These are phyloP conservation scores for Hesperia comma DNA, from an alignment of 2,888 invertebrate genomes.

Conservation along the genomic window DNA sequence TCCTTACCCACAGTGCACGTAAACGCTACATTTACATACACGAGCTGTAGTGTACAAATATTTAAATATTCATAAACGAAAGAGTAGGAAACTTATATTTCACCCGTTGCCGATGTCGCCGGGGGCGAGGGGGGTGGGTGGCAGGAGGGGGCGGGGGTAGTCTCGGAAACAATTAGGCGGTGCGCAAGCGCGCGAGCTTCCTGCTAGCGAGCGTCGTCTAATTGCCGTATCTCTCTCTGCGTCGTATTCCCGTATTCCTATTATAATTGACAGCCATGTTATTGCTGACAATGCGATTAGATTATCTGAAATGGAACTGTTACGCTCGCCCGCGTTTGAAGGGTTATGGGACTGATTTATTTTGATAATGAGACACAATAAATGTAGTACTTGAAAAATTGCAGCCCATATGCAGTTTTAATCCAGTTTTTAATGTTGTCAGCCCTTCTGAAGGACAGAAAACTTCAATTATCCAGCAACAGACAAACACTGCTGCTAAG, in stretches of 20 bases:
- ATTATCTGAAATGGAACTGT: slow-evolving; percentile 33
- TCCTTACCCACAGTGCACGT: too few relatives aligned
- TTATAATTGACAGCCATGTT: slow-evolving; percentile 72
- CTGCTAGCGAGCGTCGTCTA: slow-evolving; percentile 63
- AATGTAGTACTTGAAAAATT: too few relatives aligned
- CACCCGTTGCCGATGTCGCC: background rate
- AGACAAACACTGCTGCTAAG: too few relatives aligned
- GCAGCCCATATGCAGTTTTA: too few relatives aligned
- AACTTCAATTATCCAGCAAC: too few relatives aligned
- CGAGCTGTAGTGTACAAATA: background rate
- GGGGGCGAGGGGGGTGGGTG: background rate
- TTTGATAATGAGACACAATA: background rate
- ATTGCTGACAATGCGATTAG: slow-evolving; percentile 45
- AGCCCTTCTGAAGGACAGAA: too few relatives aligned
- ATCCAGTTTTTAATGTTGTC: too few relatives aligned
- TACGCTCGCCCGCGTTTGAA: slow-evolving; percentile 12
- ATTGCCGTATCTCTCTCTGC: slow-evolving; percentile 77
- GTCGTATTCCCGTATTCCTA: slow-evolving; percentile 58
- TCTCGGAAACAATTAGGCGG: slow-evolving; percentile 74
- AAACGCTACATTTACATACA: background rate
- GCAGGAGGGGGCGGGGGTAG: slow-evolving; percentile 27
- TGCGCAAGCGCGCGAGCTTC: slow-evolving; percentile 78
- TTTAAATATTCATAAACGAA: slow-evolving; percentile 12
- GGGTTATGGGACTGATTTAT: slow-evolving; percentile 23
- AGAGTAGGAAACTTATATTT: slow-evolving; percentile 9